A percentile compares a stretch with the other conserved stretches of the same genome.
phyloP scores from a whole-genome alignment of 2,888 invertebrate species.

The Ichneumoninae sp. region DNA sequence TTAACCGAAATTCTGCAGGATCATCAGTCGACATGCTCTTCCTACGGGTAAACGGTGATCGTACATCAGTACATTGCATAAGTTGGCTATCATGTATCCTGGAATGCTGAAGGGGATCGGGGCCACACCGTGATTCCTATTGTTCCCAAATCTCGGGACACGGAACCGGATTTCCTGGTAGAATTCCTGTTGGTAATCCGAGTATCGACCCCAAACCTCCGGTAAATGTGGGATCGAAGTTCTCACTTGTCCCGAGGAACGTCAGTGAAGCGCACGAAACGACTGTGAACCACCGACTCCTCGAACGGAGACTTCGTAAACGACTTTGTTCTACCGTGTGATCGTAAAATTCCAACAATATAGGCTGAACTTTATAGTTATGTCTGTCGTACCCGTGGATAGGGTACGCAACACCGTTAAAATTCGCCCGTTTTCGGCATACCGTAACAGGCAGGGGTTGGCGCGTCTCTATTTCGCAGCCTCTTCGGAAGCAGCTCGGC shows the following conservation, averaged over 20 bases:
- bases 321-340: slow-evolving; percentile 28
- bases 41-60: background rate
- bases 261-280: slow-evolving; percentile 15
- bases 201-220: slow-evolving; percentile 25
- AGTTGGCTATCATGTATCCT: slow-evolving; percentile 14
- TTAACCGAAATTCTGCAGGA: background rate
- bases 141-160: slow-evolving; percentile 32
- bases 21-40: background rate
- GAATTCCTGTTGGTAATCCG: slow-evolving; percentile 15
- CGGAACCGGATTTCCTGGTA: slow-evolving; percentile 7
- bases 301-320: slow-evolving; percentile 11
- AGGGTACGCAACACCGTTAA: slow-evolving; percentile 31
- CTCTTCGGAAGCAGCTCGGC: slow-evolving; percentile 17
- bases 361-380: slow-evolving; percentile 14
- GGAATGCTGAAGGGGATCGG: slow-evolving; percentile 10
- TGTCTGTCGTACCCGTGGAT: slow-evolving; percentile 1
- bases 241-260: slow-evolving; percentile 9
- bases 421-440: slow-evolving; percentile 42
- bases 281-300: slow-evolving; percentile 9
- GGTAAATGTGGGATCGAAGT: slow-evolving; percentile 20
- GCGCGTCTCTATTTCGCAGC: slow-evolving; percentile 29
- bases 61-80: slow-evolving; percentile 2
- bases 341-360: slow-evolving; percentile 31
- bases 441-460: background rate
- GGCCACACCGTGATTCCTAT: slow-evolving; percentile 30